A percentile compares a stretch with the other conserved stretches of the same genome.
Conservation (phyloP, 2,797 vertebrate genomes). For the Anas bahamensis region DNA sequence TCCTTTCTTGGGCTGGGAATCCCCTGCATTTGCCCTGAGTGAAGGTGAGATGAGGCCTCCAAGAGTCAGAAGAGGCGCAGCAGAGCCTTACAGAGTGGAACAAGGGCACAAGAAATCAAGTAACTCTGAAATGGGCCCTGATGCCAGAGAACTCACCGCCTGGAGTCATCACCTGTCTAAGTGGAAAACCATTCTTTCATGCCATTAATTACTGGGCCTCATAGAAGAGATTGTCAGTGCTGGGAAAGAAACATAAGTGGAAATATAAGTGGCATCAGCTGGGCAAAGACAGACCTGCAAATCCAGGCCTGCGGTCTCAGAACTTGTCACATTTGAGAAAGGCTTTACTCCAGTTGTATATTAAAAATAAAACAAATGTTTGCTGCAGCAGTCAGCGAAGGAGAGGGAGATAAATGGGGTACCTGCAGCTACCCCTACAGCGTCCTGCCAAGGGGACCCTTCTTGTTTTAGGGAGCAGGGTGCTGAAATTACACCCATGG, state of each 20-base stretch:
- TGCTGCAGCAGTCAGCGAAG: not conserved
- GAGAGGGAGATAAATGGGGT: not conserved
- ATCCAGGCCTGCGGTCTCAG: not conserved
- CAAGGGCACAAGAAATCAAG: not conserved
- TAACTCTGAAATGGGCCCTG: not conserved
- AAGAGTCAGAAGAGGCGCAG: not conserved
- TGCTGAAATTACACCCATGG: not conserved
- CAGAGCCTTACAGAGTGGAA: not conserved
- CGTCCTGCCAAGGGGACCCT: not conserved
- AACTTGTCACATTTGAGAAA: not conserved
- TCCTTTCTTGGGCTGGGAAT: accelerated
- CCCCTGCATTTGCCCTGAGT: not conserved
- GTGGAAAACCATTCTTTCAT: not conserved
- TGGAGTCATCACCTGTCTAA: not conserved
- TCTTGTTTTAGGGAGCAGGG: not conserved
- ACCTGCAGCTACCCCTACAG: not conserved
- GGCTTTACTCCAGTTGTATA: not conserved
- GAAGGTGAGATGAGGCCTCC: not conserved
- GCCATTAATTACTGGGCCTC: not conserved
- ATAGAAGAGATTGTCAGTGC: not conserved
- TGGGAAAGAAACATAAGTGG: not conserved
- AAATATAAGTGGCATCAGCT: not conserved
- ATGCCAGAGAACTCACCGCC: not conserved
- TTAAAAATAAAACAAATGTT: not conserved
- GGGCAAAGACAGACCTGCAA: not conserved